phyloP scores from a whole-genome alignment of 1,140 invertebrate genomes.

The Armadillidium nasatum region DNA sequence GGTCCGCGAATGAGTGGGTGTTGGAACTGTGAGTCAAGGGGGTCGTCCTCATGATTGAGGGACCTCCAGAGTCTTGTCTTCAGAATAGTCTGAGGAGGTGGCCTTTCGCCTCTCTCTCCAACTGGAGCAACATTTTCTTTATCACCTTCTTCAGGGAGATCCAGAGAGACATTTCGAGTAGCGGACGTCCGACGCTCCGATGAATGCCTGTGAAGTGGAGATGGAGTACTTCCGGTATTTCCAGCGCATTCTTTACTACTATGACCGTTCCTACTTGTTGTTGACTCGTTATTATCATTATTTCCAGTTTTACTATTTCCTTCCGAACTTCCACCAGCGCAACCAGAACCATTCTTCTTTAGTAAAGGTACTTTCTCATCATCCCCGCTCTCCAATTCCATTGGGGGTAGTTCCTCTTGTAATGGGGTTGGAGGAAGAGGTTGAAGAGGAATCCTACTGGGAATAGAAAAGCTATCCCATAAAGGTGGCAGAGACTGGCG shows the following conservation, averaged over 20 bases:
- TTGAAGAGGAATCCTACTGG: conserved; percentile 20
- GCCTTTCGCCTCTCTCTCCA: conserved; percentile 26
- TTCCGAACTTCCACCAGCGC: not conserved
- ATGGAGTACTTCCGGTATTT: conserved; percentile 4
- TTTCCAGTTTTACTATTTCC: not conserved
- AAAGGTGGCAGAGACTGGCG: conserved; percentile 36
- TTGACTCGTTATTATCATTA: too few species aligned
- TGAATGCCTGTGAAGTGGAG: conserved; percentile 16
- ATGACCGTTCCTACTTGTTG: too few species aligned
- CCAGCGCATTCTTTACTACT: too few species aligned
- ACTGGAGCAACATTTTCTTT: conserved; percentile 39
- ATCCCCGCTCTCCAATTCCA: conserved; percentile 21
- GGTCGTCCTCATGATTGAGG: conserved; percentile 41
- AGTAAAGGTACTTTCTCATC: conserved; percentile 21
- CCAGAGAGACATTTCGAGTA: conserved; percentile 27
- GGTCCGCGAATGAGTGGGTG: not conserved
- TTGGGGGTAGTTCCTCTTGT: conserved; percentile 29
- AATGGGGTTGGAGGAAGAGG: conserved; percentile 39
- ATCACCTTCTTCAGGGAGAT: conserved; percentile 31
- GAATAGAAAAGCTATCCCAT: conserved; percentile 21
- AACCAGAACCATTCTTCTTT: conserved; percentile 16
- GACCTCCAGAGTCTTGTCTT: conserved; percentile 41
- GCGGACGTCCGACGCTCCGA: conserved; percentile 32
- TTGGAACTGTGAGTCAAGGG: not conserved
- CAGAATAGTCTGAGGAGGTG: conserved; percentile 6